phyloP scores from a whole-genome alignment of 2,113 vertebrate species.

The Brevimyrus niger region DNA sequence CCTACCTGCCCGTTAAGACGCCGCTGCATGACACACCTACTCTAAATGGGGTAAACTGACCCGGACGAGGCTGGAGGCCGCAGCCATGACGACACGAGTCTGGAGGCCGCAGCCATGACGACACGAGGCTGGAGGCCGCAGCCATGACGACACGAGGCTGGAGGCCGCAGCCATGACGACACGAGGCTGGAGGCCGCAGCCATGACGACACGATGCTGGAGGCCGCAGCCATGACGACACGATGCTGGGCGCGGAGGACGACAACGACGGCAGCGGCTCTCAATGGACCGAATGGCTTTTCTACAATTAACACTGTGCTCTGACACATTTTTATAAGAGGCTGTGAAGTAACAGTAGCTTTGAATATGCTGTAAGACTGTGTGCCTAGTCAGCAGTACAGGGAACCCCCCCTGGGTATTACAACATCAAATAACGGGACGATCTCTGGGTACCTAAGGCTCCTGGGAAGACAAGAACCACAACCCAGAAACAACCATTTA shows the following conservation, averaged over 20 bases:
- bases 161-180: background rate
- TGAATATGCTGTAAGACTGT: background rate
- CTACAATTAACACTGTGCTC: background rate
- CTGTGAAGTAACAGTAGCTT: background rate
- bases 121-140: too few species aligned
- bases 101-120: too few species aligned
- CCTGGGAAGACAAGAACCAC: background rate
- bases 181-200: background rate
- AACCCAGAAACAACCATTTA: background rate
- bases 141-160: background rate
- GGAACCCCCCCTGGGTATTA: background rate
- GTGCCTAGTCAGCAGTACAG: background rate
- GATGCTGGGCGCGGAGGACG: background rate
- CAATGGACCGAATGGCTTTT: background rate
- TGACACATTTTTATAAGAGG: background rate
- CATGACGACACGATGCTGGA: background rate
- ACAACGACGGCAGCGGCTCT: background rate
- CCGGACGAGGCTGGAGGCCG: background rate
- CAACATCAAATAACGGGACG: background rate
- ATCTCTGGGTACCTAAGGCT: too few species aligned
- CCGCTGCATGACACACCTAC: background rate
- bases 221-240: background rate
- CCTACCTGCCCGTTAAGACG: background rate
- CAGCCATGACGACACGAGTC: background rate
- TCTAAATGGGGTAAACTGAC: background rate